A percentile compares a stretch with the other conserved stretches of the same genome.
phyloP scores from a whole-genome alignment of 2,113 vertebrate species.

The Gadus macrocephalus region DNA sequence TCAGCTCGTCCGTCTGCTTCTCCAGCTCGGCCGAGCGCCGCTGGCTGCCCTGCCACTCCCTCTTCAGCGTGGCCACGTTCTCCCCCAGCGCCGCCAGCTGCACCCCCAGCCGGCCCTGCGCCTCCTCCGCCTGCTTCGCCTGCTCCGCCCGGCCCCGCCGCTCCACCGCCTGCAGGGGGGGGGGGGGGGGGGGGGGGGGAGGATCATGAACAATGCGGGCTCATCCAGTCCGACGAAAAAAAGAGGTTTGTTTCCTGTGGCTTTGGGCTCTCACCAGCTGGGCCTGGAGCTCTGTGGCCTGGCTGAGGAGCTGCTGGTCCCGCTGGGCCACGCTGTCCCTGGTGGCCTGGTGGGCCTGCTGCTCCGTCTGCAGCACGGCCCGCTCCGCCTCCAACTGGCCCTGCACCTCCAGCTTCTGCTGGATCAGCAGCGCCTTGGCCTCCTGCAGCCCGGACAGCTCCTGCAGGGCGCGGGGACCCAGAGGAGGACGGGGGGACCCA shows the following conservation, averaged over 20 bases:
- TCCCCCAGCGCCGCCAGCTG: conserved; percentile 92
- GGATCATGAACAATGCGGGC: too few relatives aligned
- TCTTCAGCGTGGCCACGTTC: conserved; percentile 92
- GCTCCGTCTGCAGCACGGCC: conserved; percentile 79
- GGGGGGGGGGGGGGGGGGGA: background rate
- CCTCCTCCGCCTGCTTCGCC: conserved; percentile 81
- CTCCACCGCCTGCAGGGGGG: conserved; percentile 72
- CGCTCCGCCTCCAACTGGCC: conserved; percentile 74
- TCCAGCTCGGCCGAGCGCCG: conserved; percentile 87
- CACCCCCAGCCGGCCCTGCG: conserved; percentile 78
- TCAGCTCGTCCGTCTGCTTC: conserved; percentile 92
- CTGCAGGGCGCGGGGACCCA: conserved; percentile 67
- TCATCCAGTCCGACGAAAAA: too few relatives aligned
- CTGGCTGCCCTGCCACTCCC: conserved; percentile 94
- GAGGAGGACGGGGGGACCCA: background rate
- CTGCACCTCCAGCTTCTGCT: conserved; percentile 93
- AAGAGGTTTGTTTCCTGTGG: too few relatives aligned
- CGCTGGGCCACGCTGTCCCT: conserved; percentile 75
- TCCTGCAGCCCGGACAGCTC: conserved; percentile 83
- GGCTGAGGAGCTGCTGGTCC: conserved; percentile 79
- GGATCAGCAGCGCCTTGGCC: conserved; percentile 90
- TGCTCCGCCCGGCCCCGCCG: conserved; percentile 81
- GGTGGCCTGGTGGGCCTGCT: conserved; percentile 76
- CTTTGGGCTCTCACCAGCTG: conserved; percentile 64
- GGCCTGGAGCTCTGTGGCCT: conserved; percentile 74